Conservation (phyloP, 1,140 invertebrate genomes). For the Ectropis grisescens region DNA sequence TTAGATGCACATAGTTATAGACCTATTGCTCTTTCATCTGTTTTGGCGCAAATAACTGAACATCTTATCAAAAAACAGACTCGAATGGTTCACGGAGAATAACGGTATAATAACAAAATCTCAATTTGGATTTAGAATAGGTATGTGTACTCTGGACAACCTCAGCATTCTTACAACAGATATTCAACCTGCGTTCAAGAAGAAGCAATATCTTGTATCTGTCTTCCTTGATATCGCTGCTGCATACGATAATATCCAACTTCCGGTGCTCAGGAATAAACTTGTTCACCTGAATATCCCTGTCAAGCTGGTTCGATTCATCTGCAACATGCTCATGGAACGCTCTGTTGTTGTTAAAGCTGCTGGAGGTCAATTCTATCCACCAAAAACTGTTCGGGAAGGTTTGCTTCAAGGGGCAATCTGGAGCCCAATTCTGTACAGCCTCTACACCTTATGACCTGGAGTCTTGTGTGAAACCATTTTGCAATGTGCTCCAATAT, state of each 20-base stretch:
- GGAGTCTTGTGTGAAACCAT: too few species aligned
- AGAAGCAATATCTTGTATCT: constrained; percentile 5
- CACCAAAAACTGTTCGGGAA: too few species aligned
- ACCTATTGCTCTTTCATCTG: constrained; percentile 5
- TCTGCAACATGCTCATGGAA: background rate
- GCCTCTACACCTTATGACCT: too few species aligned
- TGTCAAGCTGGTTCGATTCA: constrained; percentile 1
- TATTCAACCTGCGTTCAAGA: constrained; percentile 6
- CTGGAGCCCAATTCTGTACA: too few species aligned
- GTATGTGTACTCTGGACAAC: constrained; percentile 14
- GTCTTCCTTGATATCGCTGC: constrained; percentile 7
- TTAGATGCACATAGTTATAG: background rate
- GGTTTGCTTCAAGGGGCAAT: too few species aligned
- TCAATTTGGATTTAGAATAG: constrained; percentile 19
- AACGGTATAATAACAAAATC: constrained; percentile 6
- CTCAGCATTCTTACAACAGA: constrained; percentile 15
- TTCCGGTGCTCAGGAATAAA: constrained; percentile 7
- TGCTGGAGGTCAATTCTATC: too few species aligned
- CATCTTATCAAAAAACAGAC: constrained; percentile 11
- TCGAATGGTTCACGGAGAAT: constrained; percentile 13
- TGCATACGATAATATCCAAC: constrained; percentile 11
- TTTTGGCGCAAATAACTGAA: constrained; percentile 7
- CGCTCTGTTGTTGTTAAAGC: background rate
- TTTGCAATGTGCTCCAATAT: too few species aligned
- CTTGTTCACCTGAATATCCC: constrained; percentile 6